Evolutionary conservation across 2,113 vertebrate species (phyloP).

Genomic region (Tautogolabrus adspersus): DNA sequence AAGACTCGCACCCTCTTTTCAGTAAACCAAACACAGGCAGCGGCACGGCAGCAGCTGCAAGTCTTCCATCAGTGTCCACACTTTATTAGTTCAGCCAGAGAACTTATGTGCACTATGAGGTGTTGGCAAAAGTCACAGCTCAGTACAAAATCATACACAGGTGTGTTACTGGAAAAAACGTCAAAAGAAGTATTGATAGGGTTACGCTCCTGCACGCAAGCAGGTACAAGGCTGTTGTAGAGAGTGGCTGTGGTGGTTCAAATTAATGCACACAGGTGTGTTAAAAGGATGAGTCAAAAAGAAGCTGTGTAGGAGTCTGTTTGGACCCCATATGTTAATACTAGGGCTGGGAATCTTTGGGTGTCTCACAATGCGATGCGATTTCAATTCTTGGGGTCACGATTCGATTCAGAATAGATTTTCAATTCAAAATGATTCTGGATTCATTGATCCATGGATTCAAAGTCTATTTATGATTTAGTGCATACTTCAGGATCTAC

Average conservation of each 20-base stretch:
- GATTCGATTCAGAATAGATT: no score
- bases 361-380: no score
- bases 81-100: neutral
- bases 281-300: neutral
- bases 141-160: slow-evolving; percentile 10
- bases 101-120: slow-evolving; percentile 9
- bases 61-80: neutral
- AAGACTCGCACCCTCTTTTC: neutral
- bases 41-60: neutral
- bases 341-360: no score
- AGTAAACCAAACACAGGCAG: slow-evolving; percentile 1
- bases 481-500: no score
- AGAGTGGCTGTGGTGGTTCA: neutral
- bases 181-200: neutral
- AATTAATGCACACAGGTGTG: neutral
- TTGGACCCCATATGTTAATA: neutral
- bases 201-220: neutral
- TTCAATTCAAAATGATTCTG: no score
- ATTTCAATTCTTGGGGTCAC: no score
- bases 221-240: neutral
- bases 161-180: neutral
- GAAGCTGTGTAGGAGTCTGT: neutral
- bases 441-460: no score
- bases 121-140: slow-evolving; percentile 5
- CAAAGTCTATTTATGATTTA: no score